These are phyloP conservation scores for Carcharodon carcharias DNA, from an alignment of 2,797 vertebrate genomes.

Conservation along the genomic window DNA sequence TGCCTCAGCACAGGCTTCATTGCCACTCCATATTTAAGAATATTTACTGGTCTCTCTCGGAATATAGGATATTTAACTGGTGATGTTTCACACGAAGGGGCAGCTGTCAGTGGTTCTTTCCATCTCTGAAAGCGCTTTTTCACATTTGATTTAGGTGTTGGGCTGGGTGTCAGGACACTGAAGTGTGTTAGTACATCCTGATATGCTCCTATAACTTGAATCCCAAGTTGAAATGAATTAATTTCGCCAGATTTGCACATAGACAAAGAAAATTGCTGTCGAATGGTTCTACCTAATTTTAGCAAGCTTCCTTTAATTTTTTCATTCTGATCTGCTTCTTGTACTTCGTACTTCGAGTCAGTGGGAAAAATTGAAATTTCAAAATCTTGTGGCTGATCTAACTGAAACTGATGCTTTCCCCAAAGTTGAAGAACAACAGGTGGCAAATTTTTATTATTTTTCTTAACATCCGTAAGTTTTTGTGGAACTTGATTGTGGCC, in stretches of 20 bases:
- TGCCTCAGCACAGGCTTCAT: constrained; percentile 86
- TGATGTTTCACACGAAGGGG: constrained; percentile 58
- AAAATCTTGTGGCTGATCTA: constrained; percentile 69
- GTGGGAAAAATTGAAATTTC: constrained; percentile 59
- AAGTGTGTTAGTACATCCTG: constrained; percentile 60
- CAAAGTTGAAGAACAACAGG: constrained; percentile 87
- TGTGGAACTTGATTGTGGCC: constrained; percentile 77
- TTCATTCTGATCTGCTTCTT: constrained; percentile 63
- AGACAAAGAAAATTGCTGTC: constrained; percentile 70
- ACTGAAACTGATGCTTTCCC: constrained; percentile 76
- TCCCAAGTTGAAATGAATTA: constrained; percentile 66
- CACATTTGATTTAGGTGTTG: constrained; percentile 63
- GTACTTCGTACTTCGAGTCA: constrained; percentile 71
- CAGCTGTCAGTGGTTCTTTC: constrained; percentile 55
- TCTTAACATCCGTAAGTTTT: constrained; percentile 74
- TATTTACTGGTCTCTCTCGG: constrained; percentile 62
- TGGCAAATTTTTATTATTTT: constrained; percentile 67
- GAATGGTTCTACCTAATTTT: constrained; percentile 68
- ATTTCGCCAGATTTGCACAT: constrained; percentile 60
- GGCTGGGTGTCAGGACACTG: constrained; percentile 68
- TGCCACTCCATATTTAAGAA: constrained; percentile 76
- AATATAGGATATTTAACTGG: constrained; percentile 67
- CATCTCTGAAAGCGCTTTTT: constrained; percentile 52
- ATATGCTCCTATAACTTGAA: constrained; percentile 62
- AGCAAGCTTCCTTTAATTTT: constrained; percentile 69